phyloP scores from a whole-genome alignment of 1,140 invertebrate species.

The Aphelenchoides fujianensis region DNA sequence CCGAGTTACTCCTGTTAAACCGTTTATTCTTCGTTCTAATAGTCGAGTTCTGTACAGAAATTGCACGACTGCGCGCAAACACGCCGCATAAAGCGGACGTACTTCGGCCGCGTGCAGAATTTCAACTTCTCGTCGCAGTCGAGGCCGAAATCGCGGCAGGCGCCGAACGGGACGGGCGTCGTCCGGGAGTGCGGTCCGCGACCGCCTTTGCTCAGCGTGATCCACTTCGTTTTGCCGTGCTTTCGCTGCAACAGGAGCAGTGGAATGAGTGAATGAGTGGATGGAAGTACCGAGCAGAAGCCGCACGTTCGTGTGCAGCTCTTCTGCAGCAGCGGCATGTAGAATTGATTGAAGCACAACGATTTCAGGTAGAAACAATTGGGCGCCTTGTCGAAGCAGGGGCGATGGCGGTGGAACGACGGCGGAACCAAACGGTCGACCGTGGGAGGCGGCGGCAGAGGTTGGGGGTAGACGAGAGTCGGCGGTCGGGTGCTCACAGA shows the following conservation, averaged over 20 bases:
- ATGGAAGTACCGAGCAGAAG: slow-evolving; percentile 4
- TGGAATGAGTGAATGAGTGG: neutral
- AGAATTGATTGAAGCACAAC: slow-evolving; percentile 17
- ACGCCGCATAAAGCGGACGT: slow-evolving; percentile 1
- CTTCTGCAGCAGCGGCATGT: neutral
- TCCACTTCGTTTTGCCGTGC: slow-evolving; percentile 2
- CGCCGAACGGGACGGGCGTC: neutral
- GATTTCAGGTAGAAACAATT: slow-evolving; percentile 24
- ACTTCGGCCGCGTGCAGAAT: neutral
- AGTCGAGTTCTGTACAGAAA: slow-evolving; percentile 9
- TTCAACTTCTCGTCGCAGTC: slow-evolving; percentile 21
- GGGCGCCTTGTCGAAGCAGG: slow-evolving; percentile 11
- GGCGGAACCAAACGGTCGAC: neutral
- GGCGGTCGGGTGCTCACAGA: neutral
- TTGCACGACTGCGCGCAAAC: slow-evolving; percentile 4
- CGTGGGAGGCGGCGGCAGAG: slow-evolving; percentile 4
- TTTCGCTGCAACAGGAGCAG: neutral
- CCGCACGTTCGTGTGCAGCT: slow-evolving; percentile 12
- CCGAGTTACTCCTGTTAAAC: too few relatives aligned
- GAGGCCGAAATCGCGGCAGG: neutral
- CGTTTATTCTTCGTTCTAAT: neutral
- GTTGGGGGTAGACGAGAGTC: neutral
- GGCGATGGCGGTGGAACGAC: neutral
- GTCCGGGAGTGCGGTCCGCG: neutral
- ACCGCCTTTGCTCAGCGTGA: neutral